Conservation (phyloP, 2,797 vertebrate species). For the Forpus xanthops region DNA sequence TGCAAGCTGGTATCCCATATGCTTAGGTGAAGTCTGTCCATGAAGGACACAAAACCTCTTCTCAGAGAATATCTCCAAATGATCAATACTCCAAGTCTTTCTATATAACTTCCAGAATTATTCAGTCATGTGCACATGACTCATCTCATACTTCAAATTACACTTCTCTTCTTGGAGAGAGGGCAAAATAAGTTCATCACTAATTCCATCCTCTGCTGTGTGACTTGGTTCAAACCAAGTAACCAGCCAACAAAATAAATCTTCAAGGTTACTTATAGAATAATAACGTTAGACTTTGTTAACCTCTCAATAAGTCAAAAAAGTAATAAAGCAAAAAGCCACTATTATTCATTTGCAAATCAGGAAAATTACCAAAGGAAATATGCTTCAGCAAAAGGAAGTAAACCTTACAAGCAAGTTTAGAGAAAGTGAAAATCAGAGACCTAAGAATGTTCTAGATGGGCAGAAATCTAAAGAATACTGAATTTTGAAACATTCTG, state of each 20-base stretch:
- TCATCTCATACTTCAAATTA: background rate
- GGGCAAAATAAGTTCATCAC: background rate
- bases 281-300: background rate
- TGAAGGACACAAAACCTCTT: background rate
- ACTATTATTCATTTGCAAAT: background rate
- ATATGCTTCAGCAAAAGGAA: background rate
- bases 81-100: background rate
- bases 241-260: background rate
- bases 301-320: background rate
- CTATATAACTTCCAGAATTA: background rate
- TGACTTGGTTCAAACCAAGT: background rate
- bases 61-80: background rate
- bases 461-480: background rate
- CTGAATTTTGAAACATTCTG: background rate
- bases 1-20: slow-evolving; percentile 46
- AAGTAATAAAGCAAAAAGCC: background rate
- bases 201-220: background rate
- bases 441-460: background rate
- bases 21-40: slow-evolving; percentile 22
- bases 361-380: background rate
- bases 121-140: background rate
- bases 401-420: background rate
- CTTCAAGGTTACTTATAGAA: background rate
- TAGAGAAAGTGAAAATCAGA: background rate
- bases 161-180: background rate